Base-by-base conservation (phyloP, 2,888 invertebrate species). In the Plebejus melissa region DNA sequence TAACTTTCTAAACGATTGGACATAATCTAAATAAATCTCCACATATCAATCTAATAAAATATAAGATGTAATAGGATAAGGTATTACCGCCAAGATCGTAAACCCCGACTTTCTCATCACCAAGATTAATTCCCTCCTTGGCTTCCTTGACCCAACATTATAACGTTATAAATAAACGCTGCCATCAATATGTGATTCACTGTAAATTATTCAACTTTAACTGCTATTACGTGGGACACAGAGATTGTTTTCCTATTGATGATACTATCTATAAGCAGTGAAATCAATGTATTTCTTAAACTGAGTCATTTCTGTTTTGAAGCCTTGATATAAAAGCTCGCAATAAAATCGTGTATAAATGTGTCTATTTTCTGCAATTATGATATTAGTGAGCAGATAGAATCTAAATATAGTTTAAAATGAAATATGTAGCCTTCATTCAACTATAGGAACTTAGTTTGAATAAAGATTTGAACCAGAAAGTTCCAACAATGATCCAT, bases 271-370 rank as follows among this genome's bases (percentile, higher is more conserved):
- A 36, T 16, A 32, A 65, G 16, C 65, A 65, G 36, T 65, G 32
- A 65, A 65, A 65, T 65, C 32, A 65, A 65, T 65, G 65, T 65
- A 36, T 65, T 65, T 65, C 32, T 65, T 65, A 32, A 36, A 65
- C 65, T 65, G 65, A 36, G 65, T 65, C 65, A 65, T 65, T 16
- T 28, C 28, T 28, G 60, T 60, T 60, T 65, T 32, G 65, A 36
- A 65, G 65, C 32, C 13, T 65, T 65, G 65, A 65, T 32, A 32
- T 32, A 2, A 2, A 32, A 5, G 32, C 32, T 28, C 28, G 57
- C 16, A 60, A 65, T 65, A 60, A 22, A 36, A 60, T 65, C 32
- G 32, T 32, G 36, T 22, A 65, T 65, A 32, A 65, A 65, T 60
- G 32, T 65, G 13, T 65, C 16, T 65, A 36, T 65, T 65, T 65